Evolutionary conservation across 2,113 vertebrate species (phyloP).

Genomic region (Isurus oxyrinchus): DNA sequence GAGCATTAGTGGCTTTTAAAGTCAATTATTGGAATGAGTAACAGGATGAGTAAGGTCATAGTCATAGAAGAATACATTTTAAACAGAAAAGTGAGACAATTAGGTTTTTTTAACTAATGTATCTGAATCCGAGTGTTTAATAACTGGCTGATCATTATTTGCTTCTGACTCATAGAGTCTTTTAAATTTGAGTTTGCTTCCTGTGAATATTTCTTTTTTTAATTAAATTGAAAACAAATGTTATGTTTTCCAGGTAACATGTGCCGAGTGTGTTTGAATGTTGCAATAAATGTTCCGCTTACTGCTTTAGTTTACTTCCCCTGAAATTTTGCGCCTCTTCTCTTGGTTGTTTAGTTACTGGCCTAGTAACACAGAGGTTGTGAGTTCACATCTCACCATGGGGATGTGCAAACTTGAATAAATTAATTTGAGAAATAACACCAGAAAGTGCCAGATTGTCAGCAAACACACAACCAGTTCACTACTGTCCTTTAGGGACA

Average conservation of each 20-base stretch:
- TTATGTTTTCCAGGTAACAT: background rate
- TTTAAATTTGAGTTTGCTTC: background rate
- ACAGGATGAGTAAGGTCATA: conserved; percentile 15
- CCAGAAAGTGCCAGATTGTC: too few species aligned
- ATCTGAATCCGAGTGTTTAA: background rate
- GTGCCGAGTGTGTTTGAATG: background rate
- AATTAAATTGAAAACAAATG: background rate
- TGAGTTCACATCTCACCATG: background rate
- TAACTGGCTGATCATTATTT: background rate
- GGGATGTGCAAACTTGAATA: background rate
- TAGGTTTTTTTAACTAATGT: background rate
- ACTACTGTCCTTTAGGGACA: background rate
- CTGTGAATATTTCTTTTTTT: background rate
- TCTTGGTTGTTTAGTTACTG: too few species aligned
- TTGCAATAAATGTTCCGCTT: background rate
- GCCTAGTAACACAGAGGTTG: background rate
- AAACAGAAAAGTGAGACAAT: background rate
- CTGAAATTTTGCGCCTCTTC: background rate
- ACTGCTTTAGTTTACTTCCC: background rate
- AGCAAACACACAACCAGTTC: background rate
- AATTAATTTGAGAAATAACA: background rate
- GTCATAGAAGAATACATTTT: background rate
- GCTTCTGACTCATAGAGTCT: background rate
- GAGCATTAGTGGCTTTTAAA: background rate
- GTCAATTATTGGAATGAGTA: background rate